These are phyloP conservation scores for Micromussa lordhowensis DNA, from an alignment of 92 coral and sea anemone genomes.

Conservation along the genomic window DNA sequence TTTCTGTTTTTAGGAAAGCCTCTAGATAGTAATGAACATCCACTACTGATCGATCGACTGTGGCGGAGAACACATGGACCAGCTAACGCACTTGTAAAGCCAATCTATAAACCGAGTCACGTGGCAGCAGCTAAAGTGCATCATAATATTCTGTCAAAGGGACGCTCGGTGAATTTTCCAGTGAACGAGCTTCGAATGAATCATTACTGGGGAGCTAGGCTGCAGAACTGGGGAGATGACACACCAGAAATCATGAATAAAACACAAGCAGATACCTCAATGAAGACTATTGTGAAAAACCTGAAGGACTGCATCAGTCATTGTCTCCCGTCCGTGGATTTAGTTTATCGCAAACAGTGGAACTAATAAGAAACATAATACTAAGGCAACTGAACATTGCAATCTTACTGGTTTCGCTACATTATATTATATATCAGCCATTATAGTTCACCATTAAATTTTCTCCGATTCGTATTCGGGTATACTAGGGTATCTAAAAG, in stretches of 20 bases:
- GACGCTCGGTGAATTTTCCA: conserved; percentile 32
- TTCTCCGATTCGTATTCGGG: too few species aligned
- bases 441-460: too few species aligned
- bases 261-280: conserved; percentile 57
- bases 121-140: conserved; percentile 48
- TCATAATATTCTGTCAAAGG: conserved; percentile 40
- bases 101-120: conserved; percentile 54
- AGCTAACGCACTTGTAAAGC: conserved; percentile 63
- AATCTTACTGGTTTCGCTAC: too few species aligned
- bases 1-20: conserved; percentile 76
- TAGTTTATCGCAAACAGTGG: conserved; percentile 25
- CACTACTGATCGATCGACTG: conserved; percentile 63
- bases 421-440: too few species aligned
- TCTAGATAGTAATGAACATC: conserved; percentile 47
- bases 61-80: conserved; percentile 63
- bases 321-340: conserved; percentile 11
- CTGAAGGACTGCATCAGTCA: conserved; percentile 42
- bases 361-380: not conserved
- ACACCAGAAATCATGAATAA: conserved; percentile 63
- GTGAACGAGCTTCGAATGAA: conserved; percentile 56
- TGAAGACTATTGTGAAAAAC: conserved; percentile 46
- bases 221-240: conserved; percentile 81
- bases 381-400: too few species aligned
- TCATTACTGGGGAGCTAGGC: conserved; percentile 83
- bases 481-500: too few species aligned